Base-by-base conservation (phyloP, 2,888 invertebrate genomes). In the Lasioglossum zephyrum region DNA sequence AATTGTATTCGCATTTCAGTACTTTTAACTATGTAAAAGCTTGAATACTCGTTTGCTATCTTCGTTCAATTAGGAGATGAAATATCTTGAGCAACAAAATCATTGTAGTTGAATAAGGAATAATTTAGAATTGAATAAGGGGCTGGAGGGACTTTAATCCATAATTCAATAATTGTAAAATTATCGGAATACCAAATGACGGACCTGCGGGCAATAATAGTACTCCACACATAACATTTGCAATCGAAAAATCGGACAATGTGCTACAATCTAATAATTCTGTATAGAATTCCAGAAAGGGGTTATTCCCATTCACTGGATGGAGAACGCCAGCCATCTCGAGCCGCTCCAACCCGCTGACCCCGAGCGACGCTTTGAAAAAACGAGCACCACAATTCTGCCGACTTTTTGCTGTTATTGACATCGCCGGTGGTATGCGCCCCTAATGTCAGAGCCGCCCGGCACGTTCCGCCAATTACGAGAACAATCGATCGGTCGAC, bases 321-420 rank as follows among this genome's bases (percentile, higher is more conserved):
- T 53, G 47, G 76, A 63, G 39, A 41, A 75, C 53, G 57, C 63
- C 69, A 41, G 70, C 60, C 66, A 60, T 66, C 72, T 66, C 36
- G 36, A 53, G 41, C 73, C 22, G 72, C 60, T 31, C 13, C 69
- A 63, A 16, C 70, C 74, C 66, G 79, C 74, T 74, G 49, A 49
- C 77, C 72, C 84, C 83, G 73, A 79, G 60, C 57, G 74, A 53
- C 31, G 74, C 60, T 60, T 49, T 70, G 63, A 36, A 39, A 63
- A 69, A 82, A 85, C 79, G 85, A 76, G 82, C 69, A 31, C 69
- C 70, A 73, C 82, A 63, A 78, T 82, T 77, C 41, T 85, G 74
- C 70, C 82, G 82, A 81, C 79, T 82, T 73, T 87, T 81, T 81
- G 77, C 73, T 81, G 86, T 76, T 86, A 84, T 87, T 86, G 86